These are phyloP conservation scores for Napeogenes inachia DNA, from an alignment of 2,888 invertebrate genomes.

Conservation along the genomic window DNA sequence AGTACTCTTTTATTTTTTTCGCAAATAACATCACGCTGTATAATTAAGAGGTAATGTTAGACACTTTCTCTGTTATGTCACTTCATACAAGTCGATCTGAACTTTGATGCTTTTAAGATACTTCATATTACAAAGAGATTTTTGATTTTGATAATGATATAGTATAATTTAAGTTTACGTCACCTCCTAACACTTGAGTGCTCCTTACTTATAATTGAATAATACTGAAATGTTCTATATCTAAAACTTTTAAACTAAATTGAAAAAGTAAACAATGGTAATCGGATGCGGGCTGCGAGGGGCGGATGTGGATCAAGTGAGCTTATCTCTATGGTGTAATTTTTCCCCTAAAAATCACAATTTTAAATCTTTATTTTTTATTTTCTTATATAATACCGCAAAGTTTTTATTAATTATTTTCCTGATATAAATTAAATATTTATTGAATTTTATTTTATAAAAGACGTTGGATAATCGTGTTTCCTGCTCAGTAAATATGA, in stretches of 20 bases:
- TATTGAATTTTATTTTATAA: no score
- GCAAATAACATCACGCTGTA: neutral
- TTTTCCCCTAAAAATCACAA: no score
- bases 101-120: slow-evolving; percentile 46
- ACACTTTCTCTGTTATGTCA: slow-evolving; percentile 43
- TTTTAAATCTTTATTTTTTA: no score
- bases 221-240: neutral
- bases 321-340: slow-evolving; percentile 4
- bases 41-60: slow-evolving; percentile 8
- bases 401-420: no score
- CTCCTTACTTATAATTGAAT: slow-evolving; percentile 13
- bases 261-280: slow-evolving; percentile 30
- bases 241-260: slow-evolving; percentile 13
- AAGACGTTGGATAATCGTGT: no score
- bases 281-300: slow-evolving; percentile 45
- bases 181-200: slow-evolving; percentile 11
- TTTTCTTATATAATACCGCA: no score
- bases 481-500: no score
- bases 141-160: slow-evolving; percentile 30
- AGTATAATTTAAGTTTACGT: slow-evolving; percentile 36
- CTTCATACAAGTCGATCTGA: slow-evolving; percentile 24
- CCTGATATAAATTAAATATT: no score
- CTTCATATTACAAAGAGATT: slow-evolving; percentile 28
- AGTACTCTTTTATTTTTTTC: neutral
- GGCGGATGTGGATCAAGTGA: slow-evolving; percentile 42